These are phyloP conservation scores for Microctonus brassicae DNA, from an alignment of 2,888 invertebrate genomes.

Conservation along the genomic window DNA sequence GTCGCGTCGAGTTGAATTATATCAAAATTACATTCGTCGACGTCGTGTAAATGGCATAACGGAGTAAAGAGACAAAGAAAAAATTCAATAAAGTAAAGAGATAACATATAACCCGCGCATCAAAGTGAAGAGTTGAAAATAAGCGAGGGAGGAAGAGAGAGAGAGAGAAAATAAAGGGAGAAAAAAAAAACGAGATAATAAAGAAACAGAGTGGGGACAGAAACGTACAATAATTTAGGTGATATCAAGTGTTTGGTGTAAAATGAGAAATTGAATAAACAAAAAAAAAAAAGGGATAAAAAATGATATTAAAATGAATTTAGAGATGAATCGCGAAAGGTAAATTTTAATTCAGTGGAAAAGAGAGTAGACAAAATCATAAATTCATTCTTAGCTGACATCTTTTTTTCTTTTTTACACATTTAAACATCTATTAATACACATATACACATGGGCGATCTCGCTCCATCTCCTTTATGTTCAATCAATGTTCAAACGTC, in stretches of 20 bases:
- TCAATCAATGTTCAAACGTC: conserved; percentile 24
- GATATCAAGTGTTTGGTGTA: conserved; percentile 36
- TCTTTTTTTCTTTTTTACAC: background rate
- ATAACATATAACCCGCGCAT: conserved; percentile 8
- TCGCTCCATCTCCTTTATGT: conserved; percentile 1
- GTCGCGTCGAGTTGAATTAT: conserved; percentile 35
- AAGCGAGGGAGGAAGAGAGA: conserved; percentile 30
- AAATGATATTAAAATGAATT: background rate
- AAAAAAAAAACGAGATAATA: conserved; percentile 14
- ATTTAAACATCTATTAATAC: background rate
- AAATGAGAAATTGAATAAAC: background rate
- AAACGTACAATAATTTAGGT: conserved; percentile 40
- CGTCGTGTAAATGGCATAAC: background rate
- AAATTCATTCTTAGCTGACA: background rate
- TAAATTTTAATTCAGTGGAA: conserved; percentile 40
- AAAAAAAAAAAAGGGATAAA: background rate
- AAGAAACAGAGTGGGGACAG: conserved; percentile 35
- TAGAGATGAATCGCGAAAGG: conserved; percentile 28
- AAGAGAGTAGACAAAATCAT: conserved; percentile 20
- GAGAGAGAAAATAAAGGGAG: conserved; percentile 13
- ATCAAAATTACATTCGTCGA: background rate
- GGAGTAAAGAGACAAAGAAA: background rate
- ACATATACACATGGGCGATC: conserved; percentile 5
- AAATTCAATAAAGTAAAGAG: conserved; percentile 1
- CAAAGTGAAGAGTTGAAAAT: conserved; percentile 26